These are phyloP conservation scores for Crenichthys baileyi DNA, from an alignment of 2,797 vertebrate genomes.

Conservation along the genomic window DNA sequence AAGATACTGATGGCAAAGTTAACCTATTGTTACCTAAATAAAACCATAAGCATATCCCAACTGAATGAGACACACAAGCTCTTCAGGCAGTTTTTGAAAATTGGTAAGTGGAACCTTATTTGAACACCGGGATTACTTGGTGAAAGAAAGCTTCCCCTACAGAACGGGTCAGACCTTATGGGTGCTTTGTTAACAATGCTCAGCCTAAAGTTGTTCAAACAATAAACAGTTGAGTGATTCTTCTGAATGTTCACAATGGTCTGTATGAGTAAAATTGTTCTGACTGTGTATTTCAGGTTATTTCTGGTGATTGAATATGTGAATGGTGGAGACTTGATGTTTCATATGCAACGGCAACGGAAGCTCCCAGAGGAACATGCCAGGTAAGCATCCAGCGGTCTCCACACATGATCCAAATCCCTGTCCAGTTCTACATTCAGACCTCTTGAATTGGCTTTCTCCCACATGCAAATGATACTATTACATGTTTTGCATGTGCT, in stretches of 20 bases:
- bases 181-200: neutral
- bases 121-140: neutral
- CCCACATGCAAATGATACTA: neutral
- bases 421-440: neutral
- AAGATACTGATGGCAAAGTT: neutral
- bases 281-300: slow-evolving; percentile 78
- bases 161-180: too few relatives aligned
- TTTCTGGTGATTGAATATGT: slow-evolving; percentile 98
- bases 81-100: neutral
- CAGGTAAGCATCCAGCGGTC: slow-evolving; percentile 80
- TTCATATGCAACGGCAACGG: slow-evolving; percentile 97
- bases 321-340: slow-evolving; percentile 98
- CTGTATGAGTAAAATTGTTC: slow-evolving; percentile 2
- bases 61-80: neutral
- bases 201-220: neutral
- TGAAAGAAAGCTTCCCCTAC: too few relatives aligned
- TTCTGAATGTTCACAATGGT: neutral
- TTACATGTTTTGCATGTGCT: neutral
- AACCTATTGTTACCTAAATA: neutral
- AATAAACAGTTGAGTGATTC: neutral
- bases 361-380: slow-evolving; percentile 98
- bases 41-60: neutral
- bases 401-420: neutral
- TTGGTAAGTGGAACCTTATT: neutral
- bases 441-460: neutral